A percentile compares a stretch with the other conserved stretches of the same genome.
Evolutionary conservation across 2,113 vertebrate genomes (phyloP).

Genomic region (Tenebrosternarchus preto): DNA sequence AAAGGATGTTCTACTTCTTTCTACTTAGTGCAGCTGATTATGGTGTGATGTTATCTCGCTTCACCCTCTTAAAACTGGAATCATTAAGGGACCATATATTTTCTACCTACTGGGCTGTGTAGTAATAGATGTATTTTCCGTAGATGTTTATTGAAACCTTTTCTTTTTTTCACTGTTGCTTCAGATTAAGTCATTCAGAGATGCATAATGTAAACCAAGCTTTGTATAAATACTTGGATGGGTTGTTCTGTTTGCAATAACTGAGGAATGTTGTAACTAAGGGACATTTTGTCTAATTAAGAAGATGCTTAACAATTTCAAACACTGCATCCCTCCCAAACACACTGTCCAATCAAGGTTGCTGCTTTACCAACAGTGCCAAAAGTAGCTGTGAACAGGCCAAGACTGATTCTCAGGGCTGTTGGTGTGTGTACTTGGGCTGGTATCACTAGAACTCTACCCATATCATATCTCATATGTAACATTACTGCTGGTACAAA

Average conservation of each 20-base stretch:
- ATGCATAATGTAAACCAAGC: not conserved
- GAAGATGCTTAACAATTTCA: not conserved
- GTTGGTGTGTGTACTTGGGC: not conserved
- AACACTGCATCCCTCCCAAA: not conserved
- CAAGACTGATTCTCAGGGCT: constrained; percentile 18
- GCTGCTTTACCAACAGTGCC: constrained; percentile 16
- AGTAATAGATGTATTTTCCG: not conserved
- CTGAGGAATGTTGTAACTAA: not conserved
- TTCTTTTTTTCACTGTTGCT: not conserved
- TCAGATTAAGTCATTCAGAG: not conserved
- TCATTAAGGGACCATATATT: not conserved
- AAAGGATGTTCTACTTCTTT: not conserved
- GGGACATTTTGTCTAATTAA: not conserved
- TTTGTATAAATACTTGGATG: not conserved
- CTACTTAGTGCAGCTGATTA: not conserved
- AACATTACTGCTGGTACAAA: not conserved
- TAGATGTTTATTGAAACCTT: not conserved
- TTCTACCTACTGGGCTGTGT: not conserved
- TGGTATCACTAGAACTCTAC: not conserved
- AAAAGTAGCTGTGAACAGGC: not conserved
- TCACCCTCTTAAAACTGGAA: not conserved
- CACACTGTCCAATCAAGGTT: constrained; percentile 24
- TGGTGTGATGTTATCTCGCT: not conserved
- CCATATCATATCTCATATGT: not conserved
- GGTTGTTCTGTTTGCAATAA: not conserved